Conservation (phyloP, 2,113 vertebrate genomes). For the Microcebus ravelobensis region DNA sequence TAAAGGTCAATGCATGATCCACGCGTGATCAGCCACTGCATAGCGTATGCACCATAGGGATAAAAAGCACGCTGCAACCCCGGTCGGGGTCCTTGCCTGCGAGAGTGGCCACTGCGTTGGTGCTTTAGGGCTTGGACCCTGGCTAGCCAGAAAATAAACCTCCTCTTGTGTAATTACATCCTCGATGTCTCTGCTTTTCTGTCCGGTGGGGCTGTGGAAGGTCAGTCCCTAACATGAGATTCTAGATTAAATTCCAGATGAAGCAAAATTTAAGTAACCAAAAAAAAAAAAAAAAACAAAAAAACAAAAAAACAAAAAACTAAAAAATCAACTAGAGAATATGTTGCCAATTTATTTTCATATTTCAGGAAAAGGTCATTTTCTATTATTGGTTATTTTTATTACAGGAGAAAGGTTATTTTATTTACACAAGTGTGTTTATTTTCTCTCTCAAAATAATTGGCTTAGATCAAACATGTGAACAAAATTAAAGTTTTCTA, state of each 20-base stretch:
- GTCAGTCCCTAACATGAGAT: background rate
- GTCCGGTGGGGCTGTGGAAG: no score
- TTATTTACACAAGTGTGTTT: background rate
- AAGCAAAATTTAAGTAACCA: background rate
- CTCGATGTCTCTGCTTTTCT: no score
- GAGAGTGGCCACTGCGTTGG: no score
- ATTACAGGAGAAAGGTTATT: background rate
- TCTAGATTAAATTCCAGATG: background rate
- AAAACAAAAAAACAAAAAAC: background rate
- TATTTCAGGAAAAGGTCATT: background rate
- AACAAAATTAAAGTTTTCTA: background rate
- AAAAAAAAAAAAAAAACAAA: background rate
- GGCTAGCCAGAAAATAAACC: no score
- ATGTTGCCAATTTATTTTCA: background rate
- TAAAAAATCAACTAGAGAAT: background rate
- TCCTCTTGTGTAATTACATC: no score
- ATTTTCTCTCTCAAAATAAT: slow-evolving; percentile 15
- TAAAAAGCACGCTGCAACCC: no score
- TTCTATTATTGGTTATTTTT: background rate
- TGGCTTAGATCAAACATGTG: background rate
- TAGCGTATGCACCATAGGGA: no score
- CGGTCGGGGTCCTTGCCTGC: no score
- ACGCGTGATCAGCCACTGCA: no score
- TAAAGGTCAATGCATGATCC: no score
- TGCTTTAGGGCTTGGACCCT: no score